Evolutionary conservation across 2,797 vertebrate species (phyloP).

Genomic region (Intellagama lesueurii): DNA sequence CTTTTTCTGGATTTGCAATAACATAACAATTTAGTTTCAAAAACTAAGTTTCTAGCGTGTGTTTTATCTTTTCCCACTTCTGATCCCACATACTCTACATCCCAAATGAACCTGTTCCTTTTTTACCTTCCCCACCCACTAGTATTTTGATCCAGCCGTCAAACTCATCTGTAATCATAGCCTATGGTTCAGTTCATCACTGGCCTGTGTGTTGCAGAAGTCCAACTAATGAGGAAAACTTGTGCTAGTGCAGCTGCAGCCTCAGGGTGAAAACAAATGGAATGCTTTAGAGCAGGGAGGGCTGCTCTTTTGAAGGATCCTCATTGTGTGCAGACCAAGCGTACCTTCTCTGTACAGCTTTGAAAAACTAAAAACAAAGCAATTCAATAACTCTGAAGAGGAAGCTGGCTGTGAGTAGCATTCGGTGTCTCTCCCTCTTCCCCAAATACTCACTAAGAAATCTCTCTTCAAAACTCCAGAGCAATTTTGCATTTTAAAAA

Average conservation of each 20-base stretch:
- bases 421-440: too few species aligned
- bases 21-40: too few species aligned
- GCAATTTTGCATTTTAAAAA: neutral
- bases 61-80: neutral
- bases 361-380: neutral
- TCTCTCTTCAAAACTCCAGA: neutral
- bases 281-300: neutral
- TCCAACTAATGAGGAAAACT: neutral
- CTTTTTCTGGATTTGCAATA: too few species aligned
- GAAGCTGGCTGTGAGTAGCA: neutral
- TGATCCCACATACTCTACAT: neutral
- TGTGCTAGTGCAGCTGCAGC: neutral
- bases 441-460: neutral
- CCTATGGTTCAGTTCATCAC: neutral
- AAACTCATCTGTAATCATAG: neutral
- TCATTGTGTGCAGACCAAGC: neutral
- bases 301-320: neutral
- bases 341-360: neutral
- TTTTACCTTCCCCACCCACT: neutral
- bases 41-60: too few species aligned
- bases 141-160: neutral
- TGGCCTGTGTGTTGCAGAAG: neutral
- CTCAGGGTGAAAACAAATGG: neutral
- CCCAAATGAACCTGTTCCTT: neutral
- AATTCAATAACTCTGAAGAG: neutral